Evolutionary conservation across 1,140 invertebrate genomes (phyloP).

Genomic region (Anoplophora glabripennis): DNA sequence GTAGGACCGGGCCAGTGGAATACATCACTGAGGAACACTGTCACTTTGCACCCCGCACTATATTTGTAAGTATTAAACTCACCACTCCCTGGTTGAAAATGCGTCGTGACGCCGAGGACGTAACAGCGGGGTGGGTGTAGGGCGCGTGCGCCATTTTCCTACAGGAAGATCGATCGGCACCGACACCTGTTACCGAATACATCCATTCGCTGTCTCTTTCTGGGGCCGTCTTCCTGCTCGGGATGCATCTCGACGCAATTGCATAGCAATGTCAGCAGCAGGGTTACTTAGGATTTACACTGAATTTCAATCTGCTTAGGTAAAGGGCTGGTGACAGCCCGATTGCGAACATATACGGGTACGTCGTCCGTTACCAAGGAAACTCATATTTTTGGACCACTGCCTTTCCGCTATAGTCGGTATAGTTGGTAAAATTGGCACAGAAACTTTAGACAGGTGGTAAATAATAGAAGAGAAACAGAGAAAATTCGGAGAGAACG

Average conservation of each 20-base stretch:
- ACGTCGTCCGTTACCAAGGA: no score
- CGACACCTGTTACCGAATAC: constrained; percentile 48
- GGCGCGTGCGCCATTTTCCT: constrained; percentile 30
- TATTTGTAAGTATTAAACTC: constrained; percentile 23
- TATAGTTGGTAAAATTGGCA: no score
- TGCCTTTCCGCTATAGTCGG: no score
- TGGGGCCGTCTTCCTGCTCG: constrained; percentile 1
- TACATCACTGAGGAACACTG: constrained; percentile 6
- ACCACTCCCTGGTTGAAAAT: constrained; percentile 44
- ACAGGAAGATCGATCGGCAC: constrained; percentile 43
- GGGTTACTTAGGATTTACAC: neutral
- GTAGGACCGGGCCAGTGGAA: no score
- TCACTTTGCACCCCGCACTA: neutral
- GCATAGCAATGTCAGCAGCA: constrained; percentile 1
- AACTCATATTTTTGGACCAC: no score
- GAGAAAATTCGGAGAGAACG: no score
- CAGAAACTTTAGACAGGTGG: no score
- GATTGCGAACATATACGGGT: no score
- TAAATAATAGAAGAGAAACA: no score
- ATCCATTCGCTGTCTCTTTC: constrained; percentile 18
- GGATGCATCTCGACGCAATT: constrained; percentile 8
- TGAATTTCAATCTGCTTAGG: no score
- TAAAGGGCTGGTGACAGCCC: no score
- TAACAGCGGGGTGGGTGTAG: constrained; percentile 28
- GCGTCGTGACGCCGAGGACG: constrained; percentile 36